A percentile compares a stretch with the other conserved stretches of the same genome.
phyloP scores from a whole-genome alignment of 1,140 invertebrate species.

The Bicyclus anynana region DNA sequence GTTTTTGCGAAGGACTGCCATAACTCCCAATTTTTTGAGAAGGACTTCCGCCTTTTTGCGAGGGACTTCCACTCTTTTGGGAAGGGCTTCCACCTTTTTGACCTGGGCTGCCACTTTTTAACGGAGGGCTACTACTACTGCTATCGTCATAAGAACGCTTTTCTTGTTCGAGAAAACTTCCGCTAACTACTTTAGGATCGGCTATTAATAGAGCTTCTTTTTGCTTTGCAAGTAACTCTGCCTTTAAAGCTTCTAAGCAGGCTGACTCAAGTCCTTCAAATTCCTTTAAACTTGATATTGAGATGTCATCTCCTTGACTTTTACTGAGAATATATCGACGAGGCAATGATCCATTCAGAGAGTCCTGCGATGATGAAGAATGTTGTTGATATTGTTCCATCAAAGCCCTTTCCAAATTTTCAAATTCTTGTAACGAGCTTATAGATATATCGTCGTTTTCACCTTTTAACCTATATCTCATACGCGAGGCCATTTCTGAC shows the following conservation, averaged over 20 bases:
- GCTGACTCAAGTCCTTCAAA: slow-evolving; percentile 95
- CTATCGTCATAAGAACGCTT: slow-evolving; percentile 73
- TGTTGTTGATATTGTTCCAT: slow-evolving; percentile 81
- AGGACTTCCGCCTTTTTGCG: slow-evolving; percentile 69
- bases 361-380: slow-evolving; percentile 84
- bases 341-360: slow-evolving; percentile 86
- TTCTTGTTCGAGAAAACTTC: slow-evolving; percentile 75
- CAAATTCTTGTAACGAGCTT: slow-evolving; percentile 95
- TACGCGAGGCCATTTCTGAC: slow-evolving; percentile 88
- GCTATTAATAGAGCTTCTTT: slow-evolving; percentile 87
- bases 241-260: slow-evolving; percentile 88
- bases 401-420: slow-evolving; percentile 89
- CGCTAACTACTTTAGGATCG: slow-evolving; percentile 79
- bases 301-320: slow-evolving; percentile 92
- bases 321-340: slow-evolving; percentile 80
- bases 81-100: slow-evolving; percentile 71
- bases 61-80: slow-evolving; percentile 71
- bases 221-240: slow-evolving; percentile 89
- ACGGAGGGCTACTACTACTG: slow-evolving; percentile 73
- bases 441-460: slow-evolving; percentile 95
- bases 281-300: slow-evolving; percentile 94
- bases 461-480: slow-evolving; percentile 86
- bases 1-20: slow-evolving; percentile 76
- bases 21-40: slow-evolving; percentile 74
- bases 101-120: slow-evolving; percentile 68